A percentile compares a stretch with the other conserved stretches of the same genome.
These are phyloP conservation scores for Panulirus ornatus DNA, from an alignment of 1,140 invertebrate species.

Conservation along the genomic window DNA sequence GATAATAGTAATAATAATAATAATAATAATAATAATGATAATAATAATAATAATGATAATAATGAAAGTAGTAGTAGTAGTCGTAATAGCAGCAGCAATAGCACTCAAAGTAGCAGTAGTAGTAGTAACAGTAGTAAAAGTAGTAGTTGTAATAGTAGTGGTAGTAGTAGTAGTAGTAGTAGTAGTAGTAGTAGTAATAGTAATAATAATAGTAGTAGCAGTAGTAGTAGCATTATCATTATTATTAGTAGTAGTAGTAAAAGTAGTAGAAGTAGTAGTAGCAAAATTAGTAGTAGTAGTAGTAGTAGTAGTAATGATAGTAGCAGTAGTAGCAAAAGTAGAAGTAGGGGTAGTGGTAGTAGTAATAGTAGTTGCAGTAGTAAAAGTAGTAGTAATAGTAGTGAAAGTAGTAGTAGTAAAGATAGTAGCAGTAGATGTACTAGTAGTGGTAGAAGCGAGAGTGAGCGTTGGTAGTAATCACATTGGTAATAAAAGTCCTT, in stretches of 20 bases:
- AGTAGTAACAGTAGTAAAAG: not conserved
- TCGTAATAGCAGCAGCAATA: no score
- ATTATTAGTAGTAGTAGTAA: no score
- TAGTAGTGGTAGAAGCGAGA: not conserved
- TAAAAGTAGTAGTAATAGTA: no score
- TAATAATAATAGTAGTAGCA: not conserved
- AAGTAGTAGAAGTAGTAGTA: no score
- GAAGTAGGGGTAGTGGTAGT: no score
- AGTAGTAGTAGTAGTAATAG: constrained; percentile 14
- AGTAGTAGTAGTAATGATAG: not conserved
- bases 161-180: constrained; percentile 9
- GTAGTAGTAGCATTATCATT: no score
- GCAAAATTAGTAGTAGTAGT: no score
- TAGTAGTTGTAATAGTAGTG: not conserved
- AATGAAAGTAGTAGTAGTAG: no score
- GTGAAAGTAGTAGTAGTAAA: no score
- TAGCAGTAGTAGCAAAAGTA: no score
- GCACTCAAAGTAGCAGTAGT: not conserved
- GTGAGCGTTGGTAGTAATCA: not conserved
- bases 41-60: not conserved
- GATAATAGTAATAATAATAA: not conserved
- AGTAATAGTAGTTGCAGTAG: no score
- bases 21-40: not conserved
- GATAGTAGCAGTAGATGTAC: not conserved
- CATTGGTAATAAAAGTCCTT: no score